Base-by-base conservation (phyloP, 2,113 vertebrate species). In the Neodontobutis hainanensis region DNA sequence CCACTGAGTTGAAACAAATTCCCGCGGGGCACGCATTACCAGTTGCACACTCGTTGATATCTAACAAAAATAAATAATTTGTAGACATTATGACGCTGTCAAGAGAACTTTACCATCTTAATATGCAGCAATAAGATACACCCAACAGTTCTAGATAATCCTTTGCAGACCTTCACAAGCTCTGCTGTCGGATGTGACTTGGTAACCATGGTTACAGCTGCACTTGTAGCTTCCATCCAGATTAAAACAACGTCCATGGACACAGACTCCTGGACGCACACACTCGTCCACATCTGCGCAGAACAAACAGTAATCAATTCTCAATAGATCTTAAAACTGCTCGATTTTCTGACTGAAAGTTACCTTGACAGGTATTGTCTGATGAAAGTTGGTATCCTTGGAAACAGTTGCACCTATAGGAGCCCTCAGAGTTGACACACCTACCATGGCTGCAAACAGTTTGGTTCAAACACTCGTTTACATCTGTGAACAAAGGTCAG, bases 251-350 rank as follows among this genome's bases (percentile, higher is more conserved):
- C 3, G 86, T 42, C 96, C 95, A 0, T 94, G 88, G 72, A 87
- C 36, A 35, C 96, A 97, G 70, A 91, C 85, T 47, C 78, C 94
- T 0, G 90, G 87, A 46, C 46, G 77, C 49, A 90, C 81, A 52
- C 95, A 97, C 73, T 97, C 95, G 0, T 96, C 90, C 82, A 92
- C 90, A 72, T 96, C 95, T 96, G 91, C 32, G 60, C 60, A 61
- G 61, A 75, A 61, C 65, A 81, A 11, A 70, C 2, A 75, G 62
- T 11, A 47, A 27, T 27, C 19, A 74, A 40, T 10, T 58, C 51
- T 81, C 6, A 80, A 48, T 38, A 65, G 66, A 73, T 45, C 38
- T 47, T 58, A 19, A 53, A 51, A 46, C 57, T 45, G 52, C 19
- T 44, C 34, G 6, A 70, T 42, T 55, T 59, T 12, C 10, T 66